phyloP scores from a whole-genome alignment of 2,797 vertebrate genomes.

The Poecilia velifera region DNA sequence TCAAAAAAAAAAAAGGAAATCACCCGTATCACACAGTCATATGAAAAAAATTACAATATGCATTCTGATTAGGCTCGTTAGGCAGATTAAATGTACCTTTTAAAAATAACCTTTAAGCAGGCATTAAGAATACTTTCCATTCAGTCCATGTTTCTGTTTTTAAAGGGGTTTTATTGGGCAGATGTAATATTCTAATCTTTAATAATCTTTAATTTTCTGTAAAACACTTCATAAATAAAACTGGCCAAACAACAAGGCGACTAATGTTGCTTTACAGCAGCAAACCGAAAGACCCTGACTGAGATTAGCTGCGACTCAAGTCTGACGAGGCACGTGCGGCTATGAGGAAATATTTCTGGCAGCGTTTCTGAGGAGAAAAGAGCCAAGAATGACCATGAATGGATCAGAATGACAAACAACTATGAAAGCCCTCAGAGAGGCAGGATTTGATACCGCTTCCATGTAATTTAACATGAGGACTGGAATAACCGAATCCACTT shows the following conservation, averaged over 20 bases:
- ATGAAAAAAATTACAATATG: slow-evolving; percentile 18
- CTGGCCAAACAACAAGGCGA: not conserved
- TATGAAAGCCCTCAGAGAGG: not conserved
- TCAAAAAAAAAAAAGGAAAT: slow-evolving; percentile 47
- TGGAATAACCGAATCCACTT: not conserved
- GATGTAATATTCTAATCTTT: not conserved
- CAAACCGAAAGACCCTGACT: not conserved
- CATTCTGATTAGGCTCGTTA: not conserved
- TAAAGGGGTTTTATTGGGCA: not conserved
- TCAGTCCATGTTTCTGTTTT: not conserved
- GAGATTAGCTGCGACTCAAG: not conserved
- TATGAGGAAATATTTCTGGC: not conserved
- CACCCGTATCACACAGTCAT: slow-evolving; percentile 6
- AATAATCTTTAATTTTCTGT: not conserved
- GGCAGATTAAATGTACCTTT: not conserved
- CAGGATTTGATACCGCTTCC: not conserved
- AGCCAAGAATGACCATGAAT: not conserved
- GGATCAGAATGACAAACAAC: not conserved
- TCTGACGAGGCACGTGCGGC: not conserved
- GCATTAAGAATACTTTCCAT: not conserved
- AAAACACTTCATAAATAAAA: not conserved
- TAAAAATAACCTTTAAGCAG: not conserved
- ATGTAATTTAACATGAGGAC: not conserved
- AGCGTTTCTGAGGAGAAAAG: not conserved
- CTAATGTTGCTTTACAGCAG: not conserved